Evolutionary conservation across 2,797 vertebrate species (phyloP), one percentile per base, ranked within the genome.

Genomic region (Discoglossus pictus): DNA sequence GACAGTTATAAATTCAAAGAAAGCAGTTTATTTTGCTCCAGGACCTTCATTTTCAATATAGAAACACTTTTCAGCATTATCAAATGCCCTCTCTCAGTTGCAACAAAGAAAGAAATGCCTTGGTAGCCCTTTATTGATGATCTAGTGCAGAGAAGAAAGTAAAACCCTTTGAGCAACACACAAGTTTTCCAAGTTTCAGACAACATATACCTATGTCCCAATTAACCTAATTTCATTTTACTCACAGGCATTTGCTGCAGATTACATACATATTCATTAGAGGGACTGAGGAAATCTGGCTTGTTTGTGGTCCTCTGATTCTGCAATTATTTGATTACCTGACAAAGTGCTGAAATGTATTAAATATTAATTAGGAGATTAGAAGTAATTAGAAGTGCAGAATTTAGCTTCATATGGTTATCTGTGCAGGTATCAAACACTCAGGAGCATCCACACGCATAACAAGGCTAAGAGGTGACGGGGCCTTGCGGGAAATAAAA

Each of bases 301-400:
- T 23, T 63, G 44, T 64, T 71, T 58, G 60, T 59, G 52, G 52
- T 38, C 53, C 11, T 51, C 25, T 35, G 18, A 63, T 43, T 64
- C 43, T 24, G 52, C 61, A 71, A 63, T 71, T 58, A 71, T 64
- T 71, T 64, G 52, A 71, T 71, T 71, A 64, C 68, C 68, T 56
- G 52, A 25, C 53, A 64, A 58, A 59, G 35, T 50, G 46, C 25
- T 36, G 44, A 54, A 63, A 71, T 64, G 27, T 71, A 71, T 64
- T 64, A 71, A 71, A 71, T 71, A 71, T 71, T 64, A 71, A 71
- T 71, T 64, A 71, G 68, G 25, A 58, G 60, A 64, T 71, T 71
- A 71, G 51, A 71, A 39, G 68, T 71, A 71, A 71, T 71, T 64
- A 62, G 67, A 56, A 58, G 60, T 34, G 25, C 52, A 20, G 44